phyloP scores from a whole-genome alignment of 1,140 invertebrate species.

The Dendroctonus ponderosae region DNA sequence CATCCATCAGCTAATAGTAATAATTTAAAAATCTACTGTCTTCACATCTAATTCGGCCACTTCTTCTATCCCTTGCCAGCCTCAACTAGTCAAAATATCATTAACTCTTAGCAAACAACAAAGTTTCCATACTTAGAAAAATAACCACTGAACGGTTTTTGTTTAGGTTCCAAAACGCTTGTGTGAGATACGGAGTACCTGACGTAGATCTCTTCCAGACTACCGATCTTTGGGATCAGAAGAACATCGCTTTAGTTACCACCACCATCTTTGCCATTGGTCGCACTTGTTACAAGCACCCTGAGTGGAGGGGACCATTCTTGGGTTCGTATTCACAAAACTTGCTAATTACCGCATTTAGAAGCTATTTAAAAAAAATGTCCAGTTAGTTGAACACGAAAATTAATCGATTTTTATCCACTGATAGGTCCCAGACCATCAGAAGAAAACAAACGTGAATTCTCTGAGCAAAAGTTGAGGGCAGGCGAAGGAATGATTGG shows the following conservation, averaged over 20 bases:
- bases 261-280: slow-evolving; percentile 86
- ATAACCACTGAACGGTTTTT: too few species aligned
- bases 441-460: slow-evolving; percentile 85
- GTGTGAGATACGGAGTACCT: slow-evolving; percentile 81
- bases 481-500: slow-evolving; percentile 85
- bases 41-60: too few species aligned
- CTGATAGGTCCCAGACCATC: slow-evolving; percentile 72
- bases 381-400: background rate
- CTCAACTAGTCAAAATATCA: too few species aligned
- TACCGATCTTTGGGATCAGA: slow-evolving; percentile 89
- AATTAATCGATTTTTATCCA: slow-evolving; percentile 4
- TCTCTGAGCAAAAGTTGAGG: slow-evolving; percentile 81
- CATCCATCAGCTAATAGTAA: too few species aligned
- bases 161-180: slow-evolving; percentile 82
- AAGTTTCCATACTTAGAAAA: too few species aligned
- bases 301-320: slow-evolving; percentile 82
- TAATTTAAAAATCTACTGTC: too few species aligned
- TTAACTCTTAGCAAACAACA: too few species aligned
- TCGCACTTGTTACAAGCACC: slow-evolving; percentile 80
- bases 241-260: slow-evolving; percentile 88
- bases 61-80: too few species aligned
- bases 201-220: slow-evolving; percentile 93
- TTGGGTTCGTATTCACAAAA: slow-evolving; percentile 48
- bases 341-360: too few species aligned
- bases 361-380: too few species aligned